A percentile compares a stretch with the other conserved stretches of the same genome.
Evolutionary conservation across 2,797 vertebrate species (phyloP).

Genomic region (Argya squamiceps): DNA sequence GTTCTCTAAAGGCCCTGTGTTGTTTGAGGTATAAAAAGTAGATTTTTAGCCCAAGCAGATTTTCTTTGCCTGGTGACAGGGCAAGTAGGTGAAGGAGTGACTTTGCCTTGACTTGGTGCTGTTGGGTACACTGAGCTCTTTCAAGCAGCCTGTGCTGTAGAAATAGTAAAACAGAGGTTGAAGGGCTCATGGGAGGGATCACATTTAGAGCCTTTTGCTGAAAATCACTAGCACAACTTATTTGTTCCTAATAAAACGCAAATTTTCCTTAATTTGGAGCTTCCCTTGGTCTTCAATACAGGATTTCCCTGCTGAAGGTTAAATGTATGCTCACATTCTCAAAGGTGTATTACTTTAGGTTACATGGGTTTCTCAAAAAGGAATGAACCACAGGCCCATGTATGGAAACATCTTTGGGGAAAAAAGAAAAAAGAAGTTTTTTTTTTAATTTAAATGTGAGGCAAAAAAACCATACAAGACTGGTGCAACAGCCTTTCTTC

Average conservation of each 20-base stretch:
- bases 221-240: background rate
- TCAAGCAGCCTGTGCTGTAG: background rate
- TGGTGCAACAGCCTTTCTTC: background rate
- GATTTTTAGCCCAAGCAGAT: background rate
- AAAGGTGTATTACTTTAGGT: background rate
- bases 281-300: background rate
- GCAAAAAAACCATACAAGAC: background rate
- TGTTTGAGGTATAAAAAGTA: background rate
- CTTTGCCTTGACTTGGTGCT: background rate
- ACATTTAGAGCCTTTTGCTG: background rate
- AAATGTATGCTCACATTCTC: rapidly evolving
- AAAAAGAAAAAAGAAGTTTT: background rate
- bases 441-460: background rate
- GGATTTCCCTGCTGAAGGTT: background rate
- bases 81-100: background rate
- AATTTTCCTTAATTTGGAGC: background rate
- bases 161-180: background rate
- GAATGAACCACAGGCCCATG: background rate
- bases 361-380: background rate
- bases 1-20: background rate
- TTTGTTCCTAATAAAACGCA: background rate
- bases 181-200: background rate
- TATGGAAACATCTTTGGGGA: background rate
- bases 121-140: background rate
- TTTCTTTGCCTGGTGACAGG: background rate